Percentiles rank a stretch among this genome's conserved stretches.
Conservation (phyloP, 2,888 invertebrate species). For the Amiota mariae region DNA sequence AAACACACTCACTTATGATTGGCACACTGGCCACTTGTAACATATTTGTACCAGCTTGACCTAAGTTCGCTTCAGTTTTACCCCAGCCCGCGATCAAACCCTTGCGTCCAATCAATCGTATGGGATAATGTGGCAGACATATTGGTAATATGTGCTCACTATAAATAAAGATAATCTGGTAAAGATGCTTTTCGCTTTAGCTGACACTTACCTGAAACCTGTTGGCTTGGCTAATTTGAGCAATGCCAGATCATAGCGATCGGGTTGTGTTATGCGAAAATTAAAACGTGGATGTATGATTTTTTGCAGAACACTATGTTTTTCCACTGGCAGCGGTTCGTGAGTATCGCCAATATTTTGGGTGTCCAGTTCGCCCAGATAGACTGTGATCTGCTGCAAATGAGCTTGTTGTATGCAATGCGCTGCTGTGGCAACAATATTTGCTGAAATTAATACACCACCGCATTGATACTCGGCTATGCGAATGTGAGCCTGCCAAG, state of each 20-base stretch:
- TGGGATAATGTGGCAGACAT: constrained; percentile 79
- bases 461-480: constrained; percentile 89
- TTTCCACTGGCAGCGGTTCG: constrained; percentile 80
- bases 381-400: constrained; percentile 82
- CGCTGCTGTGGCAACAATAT: constrained; percentile 84
- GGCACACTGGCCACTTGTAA: constrained; percentile 87
- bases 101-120: constrained; percentile 75
- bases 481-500: constrained; percentile 90
- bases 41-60: constrained; percentile 86
- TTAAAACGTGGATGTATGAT: constrained; percentile 87
- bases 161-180: neutral
- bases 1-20: constrained; percentile 79
- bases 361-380: constrained; percentile 87
- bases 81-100: constrained; percentile 89
- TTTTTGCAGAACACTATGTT: constrained; percentile 81
- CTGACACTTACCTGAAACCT: constrained; percentile 64
- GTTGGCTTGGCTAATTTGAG: constrained; percentile 82
- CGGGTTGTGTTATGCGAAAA: constrained; percentile 87
- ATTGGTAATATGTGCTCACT: constrained; percentile 83
- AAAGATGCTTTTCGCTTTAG: no score
- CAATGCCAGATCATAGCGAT: constrained; percentile 85
- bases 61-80: constrained; percentile 82
- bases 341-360: constrained; percentile 79
- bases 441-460: constrained; percentile 84
- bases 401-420: constrained; percentile 87